Percentiles rank a stretch among this genome's conserved stretches.
phyloP scores from a whole-genome alignment of 2,888 invertebrate genomes.

The Gonocerus acuteangulatus region DNA sequence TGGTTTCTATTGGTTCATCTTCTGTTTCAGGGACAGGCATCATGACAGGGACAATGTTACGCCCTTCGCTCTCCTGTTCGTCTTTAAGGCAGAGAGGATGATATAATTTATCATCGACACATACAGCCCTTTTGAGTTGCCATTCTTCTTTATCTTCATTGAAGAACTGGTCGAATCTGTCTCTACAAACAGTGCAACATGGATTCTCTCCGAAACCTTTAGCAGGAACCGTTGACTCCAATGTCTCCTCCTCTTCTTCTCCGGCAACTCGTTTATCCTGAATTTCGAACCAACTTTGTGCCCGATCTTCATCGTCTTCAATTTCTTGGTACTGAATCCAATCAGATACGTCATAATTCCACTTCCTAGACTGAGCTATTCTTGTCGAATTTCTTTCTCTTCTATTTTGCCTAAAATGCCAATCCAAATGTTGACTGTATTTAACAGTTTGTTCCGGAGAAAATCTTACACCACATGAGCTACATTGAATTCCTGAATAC shows the following conservation, averaged over 20 bases:
- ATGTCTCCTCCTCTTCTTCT: constrained; percentile 52
- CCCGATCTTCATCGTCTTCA: constrained; percentile 71
- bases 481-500: constrained; percentile 91
- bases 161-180: constrained; percentile 89
- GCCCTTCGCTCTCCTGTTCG: constrained; percentile 55
- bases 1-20: constrained; percentile 12
- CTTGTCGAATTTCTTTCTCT: constrained; percentile 76
- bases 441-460: constrained; percentile 79
- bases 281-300: constrained; percentile 80
- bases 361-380: constrained; percentile 73
- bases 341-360: constrained; percentile 84
- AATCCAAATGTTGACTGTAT: constrained; percentile 93
- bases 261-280: constrained; percentile 50
- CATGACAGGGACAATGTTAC: background rate
- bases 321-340: constrained; percentile 94
- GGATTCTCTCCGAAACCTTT: constrained; percentile 56
- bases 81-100: constrained; percentile 89
- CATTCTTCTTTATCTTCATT: constrained; percentile 97
- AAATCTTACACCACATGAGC: constrained; percentile 91
- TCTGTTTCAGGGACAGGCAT: constrained; percentile 16
- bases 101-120: constrained; percentile 67
- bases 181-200: constrained; percentile 81
- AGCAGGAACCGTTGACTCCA: constrained; percentile 63
- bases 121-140: constrained; percentile 79
- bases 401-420: constrained; percentile 95